Percentiles rank a stretch among this genome's conserved stretches.
Evolutionary conservation across 2,113 vertebrate genomes (phyloP).

Genomic region (Syngnathus scovelli): DNA sequence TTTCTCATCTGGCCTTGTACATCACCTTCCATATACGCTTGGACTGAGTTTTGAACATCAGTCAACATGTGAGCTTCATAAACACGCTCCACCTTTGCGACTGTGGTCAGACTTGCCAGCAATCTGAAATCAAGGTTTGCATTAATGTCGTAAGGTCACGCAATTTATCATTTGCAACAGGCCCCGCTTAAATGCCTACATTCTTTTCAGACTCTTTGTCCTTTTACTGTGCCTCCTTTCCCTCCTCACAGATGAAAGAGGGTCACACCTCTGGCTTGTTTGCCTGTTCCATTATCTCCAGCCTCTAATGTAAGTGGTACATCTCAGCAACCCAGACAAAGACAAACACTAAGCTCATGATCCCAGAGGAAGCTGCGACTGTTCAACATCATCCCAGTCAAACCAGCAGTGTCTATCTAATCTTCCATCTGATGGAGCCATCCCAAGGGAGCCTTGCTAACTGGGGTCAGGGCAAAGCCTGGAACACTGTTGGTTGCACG

Average conservation of each 20-base stretch:
- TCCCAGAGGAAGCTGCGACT: conserved; percentile 57
- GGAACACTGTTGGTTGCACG: conserved; percentile 28
- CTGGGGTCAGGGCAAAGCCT: conserved; percentile 31
- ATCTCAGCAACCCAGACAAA: conserved; percentile 65
- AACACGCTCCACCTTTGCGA: conserved; percentile 49
- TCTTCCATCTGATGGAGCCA: conserved; percentile 66
- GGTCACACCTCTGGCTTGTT: conserved; percentile 53
- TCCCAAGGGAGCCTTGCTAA: conserved; percentile 45
- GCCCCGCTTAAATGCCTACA: conserved; percentile 62
- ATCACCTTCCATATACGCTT: not conserved
- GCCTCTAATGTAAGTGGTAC: conserved; percentile 58
- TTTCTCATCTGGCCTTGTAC: not conserved
- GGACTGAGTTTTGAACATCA: conserved; percentile 1
- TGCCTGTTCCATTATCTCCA: conserved; percentile 60
- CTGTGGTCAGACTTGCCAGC: conserved; percentile 54
- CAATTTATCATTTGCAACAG: conserved; percentile 66
- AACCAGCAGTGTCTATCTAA: conserved; percentile 66
- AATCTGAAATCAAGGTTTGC: conserved; percentile 49
- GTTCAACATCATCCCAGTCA: conserved; percentile 65
- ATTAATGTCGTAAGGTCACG: conserved; percentile 56
- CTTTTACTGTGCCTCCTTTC: conserved; percentile 54
- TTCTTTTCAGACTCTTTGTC: conserved; percentile 52
- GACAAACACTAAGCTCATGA: conserved; percentile 56
- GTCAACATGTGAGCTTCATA: conserved; percentile 7
- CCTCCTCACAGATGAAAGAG: conserved; percentile 59